A percentile compares a stretch with the other conserved stretches of the same genome.
These are phyloP conservation scores for Isurus oxyrinchus DNA, from an alignment of 2,113 vertebrate genomes.

Conservation along the genomic window DNA sequence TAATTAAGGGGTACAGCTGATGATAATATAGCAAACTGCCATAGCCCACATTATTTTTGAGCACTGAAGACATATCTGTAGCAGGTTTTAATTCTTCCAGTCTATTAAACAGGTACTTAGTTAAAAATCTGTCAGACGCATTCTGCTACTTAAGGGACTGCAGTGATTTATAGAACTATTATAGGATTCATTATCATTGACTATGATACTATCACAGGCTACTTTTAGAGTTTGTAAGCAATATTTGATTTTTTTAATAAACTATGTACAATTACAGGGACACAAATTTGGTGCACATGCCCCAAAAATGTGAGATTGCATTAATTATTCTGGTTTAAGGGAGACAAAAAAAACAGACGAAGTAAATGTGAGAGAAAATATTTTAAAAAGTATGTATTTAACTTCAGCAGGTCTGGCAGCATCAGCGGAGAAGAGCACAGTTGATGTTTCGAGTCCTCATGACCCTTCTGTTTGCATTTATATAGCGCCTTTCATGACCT, in stretches of 20 bases:
- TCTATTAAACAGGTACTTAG: constrained; percentile 29
- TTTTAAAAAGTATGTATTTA: not conserved
- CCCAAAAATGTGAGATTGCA: not conserved
- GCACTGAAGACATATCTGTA: constrained; percentile 17
- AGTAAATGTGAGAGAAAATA: not conserved
- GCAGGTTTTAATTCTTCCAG: constrained; percentile 28
- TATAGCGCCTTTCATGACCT: not conserved
- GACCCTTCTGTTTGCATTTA: not conserved
- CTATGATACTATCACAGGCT: not conserved
- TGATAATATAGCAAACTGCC: not conserved
- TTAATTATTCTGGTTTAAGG: not conserved
- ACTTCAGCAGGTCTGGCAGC: not conserved
- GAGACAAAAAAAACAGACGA: no score
- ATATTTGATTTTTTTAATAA: not conserved
- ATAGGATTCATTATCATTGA: constrained; percentile 27
- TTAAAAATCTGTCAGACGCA: constrained; percentile 31
- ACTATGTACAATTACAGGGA: not conserved
- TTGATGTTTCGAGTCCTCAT: no score
- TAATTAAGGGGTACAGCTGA: constrained; percentile 25
- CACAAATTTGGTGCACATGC: not conserved
- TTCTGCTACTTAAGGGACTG: constrained; percentile 31
- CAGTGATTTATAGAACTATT: constrained; percentile 31
- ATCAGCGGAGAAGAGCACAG: no score
- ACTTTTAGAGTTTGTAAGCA: not conserved
- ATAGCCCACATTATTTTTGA: not conserved